Base-by-base conservation (phyloP, 1,140 invertebrate species). In the Chironomus striatipennis region DNA sequence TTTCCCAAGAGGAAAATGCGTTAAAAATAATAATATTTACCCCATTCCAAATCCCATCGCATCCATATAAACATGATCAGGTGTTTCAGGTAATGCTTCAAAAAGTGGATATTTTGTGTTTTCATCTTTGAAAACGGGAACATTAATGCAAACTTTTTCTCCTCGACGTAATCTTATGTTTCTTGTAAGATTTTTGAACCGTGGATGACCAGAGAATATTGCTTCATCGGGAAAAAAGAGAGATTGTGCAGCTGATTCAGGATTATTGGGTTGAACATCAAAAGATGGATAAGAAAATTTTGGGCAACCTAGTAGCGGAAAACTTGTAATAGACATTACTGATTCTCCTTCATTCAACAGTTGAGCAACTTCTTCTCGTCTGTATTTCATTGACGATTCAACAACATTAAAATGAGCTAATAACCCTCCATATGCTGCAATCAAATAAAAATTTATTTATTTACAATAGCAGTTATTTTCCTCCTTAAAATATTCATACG, bases 1-100 rank as follows among this genome's bases (percentile, higher is more conserved):
- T n/a, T n/a, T n/a, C n/a, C n/a, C n/a, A n/a, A n/a, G n/a, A n/a
- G n/a, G n/a, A n/a, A n/a, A n/a, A n/a, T n/a, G n/a, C n/a, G n/a
- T n/a, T n/a, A n/a, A n/a, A n/a, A n/a, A n/a, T n/a, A n/a, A n/a
- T n/a, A n/a, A n/a, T n/a, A n/a, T n/a, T n/a, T n/a, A n/a, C n/a
- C 98, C 98, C 98, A 99, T 99, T 64, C 98, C 98, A 84, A 99
- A 99, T 43, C 96, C 97, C 97, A 99, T 99, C 0, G 96, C 94
- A 83, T 99, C 98, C 91, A 99, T 91, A 78, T 98, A 96, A 75
- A 99, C 90, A 80, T 95, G 93, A 85, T 97, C 91, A 2, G 91
- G 89, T 77, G 88, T 84, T 65, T 83, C 85, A 17, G 84, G 82
- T 21, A 85, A 82, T 2, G 88, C 88, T 20, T 91, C 88, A 81